These are phyloP conservation scores for Maniola jurtina DNA, from an alignment of 1,140 invertebrate genomes.

Conservation along the genomic window DNA sequence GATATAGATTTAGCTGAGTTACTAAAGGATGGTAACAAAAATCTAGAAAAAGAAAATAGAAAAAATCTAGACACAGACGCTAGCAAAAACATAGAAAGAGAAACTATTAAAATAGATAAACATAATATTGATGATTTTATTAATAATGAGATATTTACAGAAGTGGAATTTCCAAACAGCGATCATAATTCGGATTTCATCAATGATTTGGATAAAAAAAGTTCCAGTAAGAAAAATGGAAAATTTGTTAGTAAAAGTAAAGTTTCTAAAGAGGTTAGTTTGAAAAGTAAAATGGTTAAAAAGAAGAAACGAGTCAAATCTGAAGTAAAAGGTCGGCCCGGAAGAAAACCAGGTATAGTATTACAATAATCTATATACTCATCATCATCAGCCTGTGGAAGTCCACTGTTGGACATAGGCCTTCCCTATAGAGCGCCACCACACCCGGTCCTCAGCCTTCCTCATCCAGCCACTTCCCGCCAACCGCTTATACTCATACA, in stretches of 20 bases:
- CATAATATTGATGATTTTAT: neutral
- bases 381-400: too few relatives aligned
- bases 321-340: neutral
- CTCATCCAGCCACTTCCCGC: too few relatives aligned
- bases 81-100: slow-evolving; percentile 24
- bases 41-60: slow-evolving; percentile 14
- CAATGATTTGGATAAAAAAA: neutral
- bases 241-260: neutral
- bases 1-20: neutral
- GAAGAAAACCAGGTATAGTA: slow-evolving; percentile 32
- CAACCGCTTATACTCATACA: too few relatives aligned
- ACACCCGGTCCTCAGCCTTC: too few relatives aligned
- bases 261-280: neutral
- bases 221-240: neutral
- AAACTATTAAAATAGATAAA: slow-evolving; percentile 19
- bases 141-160: slow-evolving; percentile 14
- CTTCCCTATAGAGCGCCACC: too few relatives aligned
- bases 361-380: slow-evolving; percentile 44
- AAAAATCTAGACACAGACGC: slow-evolving; percentile 11
- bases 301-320: neutral
- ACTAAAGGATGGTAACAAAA: slow-evolving; percentile 16
- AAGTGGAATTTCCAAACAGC: slow-evolving; percentile 6
- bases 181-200: neutral
- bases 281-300: neutral
- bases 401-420: too few relatives aligned